Evolutionary conservation across 2,113 vertebrate genomes (phyloP).

Genomic region (Chauna torquata): DNA sequence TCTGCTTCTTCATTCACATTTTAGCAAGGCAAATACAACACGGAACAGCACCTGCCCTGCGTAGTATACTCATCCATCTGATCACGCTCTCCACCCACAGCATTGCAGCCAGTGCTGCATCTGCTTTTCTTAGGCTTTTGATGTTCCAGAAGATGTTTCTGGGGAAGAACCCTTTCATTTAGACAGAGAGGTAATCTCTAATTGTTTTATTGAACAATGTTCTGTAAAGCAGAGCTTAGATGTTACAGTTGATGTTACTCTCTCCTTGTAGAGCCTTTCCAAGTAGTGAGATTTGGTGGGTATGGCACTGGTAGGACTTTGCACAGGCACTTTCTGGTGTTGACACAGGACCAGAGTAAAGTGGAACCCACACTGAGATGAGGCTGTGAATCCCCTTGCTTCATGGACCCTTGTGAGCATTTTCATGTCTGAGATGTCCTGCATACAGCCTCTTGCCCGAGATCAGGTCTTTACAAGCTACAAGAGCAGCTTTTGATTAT

Average conservation of each 20-base stretch:
- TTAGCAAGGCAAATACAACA: background rate
- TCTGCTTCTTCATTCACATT: background rate
- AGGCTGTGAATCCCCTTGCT: background rate
- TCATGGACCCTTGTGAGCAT: background rate
- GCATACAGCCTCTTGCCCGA: background rate
- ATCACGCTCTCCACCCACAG: background rate
- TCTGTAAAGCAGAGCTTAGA: background rate
- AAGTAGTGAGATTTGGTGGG: background rate
- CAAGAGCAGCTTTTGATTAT: background rate
- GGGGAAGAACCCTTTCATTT: background rate
- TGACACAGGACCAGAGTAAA: background rate
- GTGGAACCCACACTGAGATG: background rate
- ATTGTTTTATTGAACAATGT: background rate
- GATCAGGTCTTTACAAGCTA: background rate
- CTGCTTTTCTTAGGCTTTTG: background rate
- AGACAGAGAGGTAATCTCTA: background rate
- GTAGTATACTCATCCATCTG: background rate
- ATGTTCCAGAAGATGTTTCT: background rate
- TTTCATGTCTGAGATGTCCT: background rate
- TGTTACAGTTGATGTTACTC: background rate
- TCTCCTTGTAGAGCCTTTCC: background rate
- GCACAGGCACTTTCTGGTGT: background rate
- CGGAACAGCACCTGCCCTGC: background rate
- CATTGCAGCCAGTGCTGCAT: background rate
- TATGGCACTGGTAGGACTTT: background rate